Evolutionary conservation across 2,797 vertebrate genomes (phyloP), one percentile per base, ranked within the genome.

Genomic region (Crotalus adamanteus): DNA sequence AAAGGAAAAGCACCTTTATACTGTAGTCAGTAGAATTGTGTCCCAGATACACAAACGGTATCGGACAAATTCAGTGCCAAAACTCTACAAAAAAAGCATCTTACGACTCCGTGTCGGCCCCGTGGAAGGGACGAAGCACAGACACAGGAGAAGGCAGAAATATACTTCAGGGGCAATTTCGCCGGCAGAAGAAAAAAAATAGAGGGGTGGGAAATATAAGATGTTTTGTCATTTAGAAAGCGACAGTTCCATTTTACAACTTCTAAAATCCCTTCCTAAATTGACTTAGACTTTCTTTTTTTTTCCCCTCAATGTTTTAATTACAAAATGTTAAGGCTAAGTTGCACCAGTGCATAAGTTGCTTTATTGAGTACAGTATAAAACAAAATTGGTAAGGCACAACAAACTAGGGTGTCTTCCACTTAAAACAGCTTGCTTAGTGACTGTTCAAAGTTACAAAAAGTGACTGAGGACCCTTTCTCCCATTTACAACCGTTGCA

Each of bases 131-230:
- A 26, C 60, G n/a, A 5, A 42, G 13, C 83, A 42, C 1, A 22
- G 47, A 93, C 92, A n/a, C 59, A 90, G 91, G 7, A 25, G 89
- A 91, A 94, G 85, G 91, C 83, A 88, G 94, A 95, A 94, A 95
- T 11, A 89, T 20, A 85, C 57, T 65, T 42, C 31, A 57, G 31
- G 89, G 85, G 53, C 25, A 91, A 93, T 89, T 89, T 90, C 57
- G 69, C 90, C 92, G 31, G 90, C 92, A 91, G 51, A 9, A 90
- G 87, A 65, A 88, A 63, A 3, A 6, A 56, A 2, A 56, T 2
- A 56, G 14, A 56, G 55, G 4, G 61, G 55, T 4, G 61, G 13
- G 25, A 26, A 11, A 55, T 78, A 78, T 20, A 61, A 47, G 37
- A 60, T 13, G 31, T 91, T 90, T 56, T 28, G 26, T 63, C 86